Percentiles rank a stretch among this genome's conserved stretches.
Evolutionary conservation across 1,140 invertebrate genomes (phyloP).

Genomic region (Drosophila quadrilineata): DNA sequence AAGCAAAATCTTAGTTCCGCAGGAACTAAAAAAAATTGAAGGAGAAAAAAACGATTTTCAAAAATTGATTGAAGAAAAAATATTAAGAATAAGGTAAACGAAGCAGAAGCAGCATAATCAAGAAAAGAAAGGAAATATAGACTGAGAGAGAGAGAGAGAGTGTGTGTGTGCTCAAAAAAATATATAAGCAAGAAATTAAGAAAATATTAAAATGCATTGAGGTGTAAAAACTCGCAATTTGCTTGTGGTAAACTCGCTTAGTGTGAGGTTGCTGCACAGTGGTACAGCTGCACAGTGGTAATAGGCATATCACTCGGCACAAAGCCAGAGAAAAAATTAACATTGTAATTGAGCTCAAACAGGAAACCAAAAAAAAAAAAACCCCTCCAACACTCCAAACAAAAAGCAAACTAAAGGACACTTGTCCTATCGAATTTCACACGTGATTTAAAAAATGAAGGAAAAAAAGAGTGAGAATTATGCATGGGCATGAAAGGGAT

Average conservation of each 20-base stretch:
- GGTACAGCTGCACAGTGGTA: not conserved
- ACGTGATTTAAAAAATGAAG: constrained; percentile 70
- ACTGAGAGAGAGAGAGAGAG: constrained; percentile 19
- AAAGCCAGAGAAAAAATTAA: constrained; percentile 52
- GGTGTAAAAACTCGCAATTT: constrained; percentile 68
- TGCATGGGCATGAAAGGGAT: not conserved
- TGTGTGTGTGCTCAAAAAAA: constrained; percentile 10
- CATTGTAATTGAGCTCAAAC: constrained; percentile 77
- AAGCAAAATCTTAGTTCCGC: constrained; percentile 71
- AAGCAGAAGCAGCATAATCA: constrained; percentile 2
- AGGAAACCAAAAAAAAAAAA: constrained; percentile 81
- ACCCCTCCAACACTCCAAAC: too few relatives aligned
- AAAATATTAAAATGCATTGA: constrained; percentile 76
- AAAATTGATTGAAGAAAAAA: constrained; percentile 63
- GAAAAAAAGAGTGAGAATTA: not conserved
- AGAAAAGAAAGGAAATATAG: constrained; percentile 10
- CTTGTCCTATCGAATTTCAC: constrained; percentile 67
- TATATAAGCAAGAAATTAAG: constrained; percentile 46
- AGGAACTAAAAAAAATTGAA: constrained; percentile 63
- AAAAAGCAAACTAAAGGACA: constrained; percentile 48
- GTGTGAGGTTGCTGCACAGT: not conserved
- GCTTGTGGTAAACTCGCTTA: constrained; percentile 69
- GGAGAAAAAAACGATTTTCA: constrained; percentile 45
- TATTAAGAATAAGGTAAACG: constrained; percentile 1
- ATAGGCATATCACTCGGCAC: constrained; percentile 8